phyloP scores from a whole-genome alignment of 1,140 invertebrate genomes.

The Papilio glaucus region DNA sequence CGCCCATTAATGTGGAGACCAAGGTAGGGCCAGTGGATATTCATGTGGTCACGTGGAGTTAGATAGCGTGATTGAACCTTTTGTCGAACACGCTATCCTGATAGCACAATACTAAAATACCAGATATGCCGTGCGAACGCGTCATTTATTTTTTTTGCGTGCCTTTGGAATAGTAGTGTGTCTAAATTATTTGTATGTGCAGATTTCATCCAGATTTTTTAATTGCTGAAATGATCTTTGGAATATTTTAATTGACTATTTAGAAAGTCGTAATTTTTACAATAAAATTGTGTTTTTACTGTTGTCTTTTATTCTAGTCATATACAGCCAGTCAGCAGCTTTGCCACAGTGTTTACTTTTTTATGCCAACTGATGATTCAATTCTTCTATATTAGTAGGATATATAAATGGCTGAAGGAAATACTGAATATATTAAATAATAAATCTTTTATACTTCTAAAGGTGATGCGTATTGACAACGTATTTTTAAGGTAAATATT shows the following conservation, averaged over 20 bases:
- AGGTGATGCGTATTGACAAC: neutral
- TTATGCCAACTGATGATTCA: no score
- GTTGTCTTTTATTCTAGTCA: no score
- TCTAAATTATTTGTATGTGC: no score
- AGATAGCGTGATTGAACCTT: neutral
- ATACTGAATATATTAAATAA: neutral
- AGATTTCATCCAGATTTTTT: no score
- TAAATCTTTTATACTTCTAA: neutral
- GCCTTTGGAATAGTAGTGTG: no score
- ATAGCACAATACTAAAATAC: neutral
- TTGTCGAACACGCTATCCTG: neutral
- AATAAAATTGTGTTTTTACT: neutral
- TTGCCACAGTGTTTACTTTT: no score
- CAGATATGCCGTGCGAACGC: neutral
- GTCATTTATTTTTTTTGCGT: neutral
- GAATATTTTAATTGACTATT: neutral
- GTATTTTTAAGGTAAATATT: neutral
- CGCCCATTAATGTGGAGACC: constrained; percentile 50
- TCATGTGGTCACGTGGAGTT: neutral
- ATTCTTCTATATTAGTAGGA: no score
- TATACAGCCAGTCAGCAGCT: no score
- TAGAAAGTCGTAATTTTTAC: no score
- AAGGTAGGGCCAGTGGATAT: constrained; percentile 49
- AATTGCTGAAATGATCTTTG: neutral
- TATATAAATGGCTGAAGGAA: no score